Base-by-base conservation (phyloP, 2,797 vertebrate genomes). In the Gallinago solitaria region DNA sequence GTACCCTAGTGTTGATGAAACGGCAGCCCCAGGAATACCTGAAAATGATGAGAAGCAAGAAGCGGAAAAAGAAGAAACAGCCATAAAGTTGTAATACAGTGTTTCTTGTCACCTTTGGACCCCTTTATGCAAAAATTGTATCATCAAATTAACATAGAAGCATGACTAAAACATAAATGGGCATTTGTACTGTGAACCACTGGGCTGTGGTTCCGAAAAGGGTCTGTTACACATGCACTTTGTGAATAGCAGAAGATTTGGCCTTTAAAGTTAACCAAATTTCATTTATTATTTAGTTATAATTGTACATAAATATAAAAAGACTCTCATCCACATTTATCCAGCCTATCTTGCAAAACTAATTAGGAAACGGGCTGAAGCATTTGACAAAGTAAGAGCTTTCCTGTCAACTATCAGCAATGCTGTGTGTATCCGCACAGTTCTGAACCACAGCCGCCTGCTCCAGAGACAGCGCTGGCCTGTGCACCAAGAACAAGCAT, bases 21-120 rank as follows among this genome's bases (percentile, higher is more conserved):
- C 16, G 2, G 65, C 81, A 74, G 80, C 64, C 9, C 27, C 71
- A 25, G 82, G 18, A 71, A 45, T 79, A 53, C 51, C 92, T 68
- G 91, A 83, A 76, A 96, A 95, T 9, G 11, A 87, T 1, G 92
- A 93, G 71, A 93, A 57, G 45, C 84, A 91, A 87, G 96, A 83
- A 89, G 43, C 0, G 3, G 83, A 63, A 63, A 92, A 87, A 79
- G 94, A 97, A 83, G 82, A 94, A 67, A 56, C 6, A 64, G 95
- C 94, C 63, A 43, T 97, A 96, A 83, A 61, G 25, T 81, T 61
- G 47, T 41, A 39, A 24, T 3, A 41, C 16, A 17, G 39, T 70
- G 82, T 95, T 91, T 17, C 43, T 50, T 35, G 3, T 47, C 37
- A 35, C 32, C 30, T 77, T 53, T 69, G 70, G 65, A 80, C 4